phyloP scores from a whole-genome alignment of 2,888 invertebrate genomes.

The Galerucella nymphaeae region DNA sequence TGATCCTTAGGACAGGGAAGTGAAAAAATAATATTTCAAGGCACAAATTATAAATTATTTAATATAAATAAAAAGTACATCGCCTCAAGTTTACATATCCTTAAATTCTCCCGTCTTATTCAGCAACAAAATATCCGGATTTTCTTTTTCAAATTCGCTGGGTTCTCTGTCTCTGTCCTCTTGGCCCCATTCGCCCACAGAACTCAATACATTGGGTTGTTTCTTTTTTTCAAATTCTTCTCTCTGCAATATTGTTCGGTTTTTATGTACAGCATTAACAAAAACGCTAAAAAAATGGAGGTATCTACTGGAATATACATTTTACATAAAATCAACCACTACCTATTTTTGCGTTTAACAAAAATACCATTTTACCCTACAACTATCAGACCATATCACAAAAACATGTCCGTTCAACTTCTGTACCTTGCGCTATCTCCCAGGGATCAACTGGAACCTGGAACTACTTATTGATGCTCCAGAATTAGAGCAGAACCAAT shows the following conservation, averaged over 20 bases:
- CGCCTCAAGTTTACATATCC: constrained; percentile 71
- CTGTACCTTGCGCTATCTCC: too few relatives aligned
- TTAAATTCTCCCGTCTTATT: constrained; percentile 80
- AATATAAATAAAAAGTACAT: constrained; percentile 8
- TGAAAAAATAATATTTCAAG: not conserved
- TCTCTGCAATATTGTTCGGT: constrained; percentile 65
- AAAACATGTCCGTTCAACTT: too few relatives aligned
- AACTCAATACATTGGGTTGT: constrained; percentile 79
- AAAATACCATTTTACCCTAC: too few relatives aligned
- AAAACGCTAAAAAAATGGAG: not conserved
- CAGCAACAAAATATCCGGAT: constrained; percentile 81
- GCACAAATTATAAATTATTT: not conserved
- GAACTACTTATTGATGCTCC: too few relatives aligned
- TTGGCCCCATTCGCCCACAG: constrained; percentile 79
- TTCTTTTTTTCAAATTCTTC: constrained; percentile 76
- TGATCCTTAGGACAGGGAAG: not conserved
- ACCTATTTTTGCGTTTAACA: too few relatives aligned
- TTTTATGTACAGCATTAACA: not conserved
- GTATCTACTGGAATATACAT: not conserved
- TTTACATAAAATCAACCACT: not conserved
- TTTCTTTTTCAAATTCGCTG: constrained; percentile 81
- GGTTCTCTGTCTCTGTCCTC: constrained; percentile 77
- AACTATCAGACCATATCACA: too few relatives aligned
- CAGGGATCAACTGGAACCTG: too few relatives aligned
- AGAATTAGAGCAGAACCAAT: too few relatives aligned